Conservation (phyloP, 2,888 invertebrate genomes). For the Hirtodrosophila confusa region DNA sequence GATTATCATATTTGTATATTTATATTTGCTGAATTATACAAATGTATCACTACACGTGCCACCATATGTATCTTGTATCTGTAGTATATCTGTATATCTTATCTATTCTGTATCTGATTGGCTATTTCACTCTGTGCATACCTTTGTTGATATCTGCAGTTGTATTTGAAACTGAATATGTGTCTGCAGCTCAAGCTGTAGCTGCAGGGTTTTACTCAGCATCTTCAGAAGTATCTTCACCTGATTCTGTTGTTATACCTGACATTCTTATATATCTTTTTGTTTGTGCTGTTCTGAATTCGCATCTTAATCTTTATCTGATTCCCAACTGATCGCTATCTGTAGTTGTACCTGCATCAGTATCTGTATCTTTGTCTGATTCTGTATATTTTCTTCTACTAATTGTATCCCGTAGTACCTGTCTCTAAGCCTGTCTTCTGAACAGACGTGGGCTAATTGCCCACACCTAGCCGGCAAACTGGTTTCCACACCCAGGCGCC, state of each 20-base stretch:
- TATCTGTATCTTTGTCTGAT: neutral
- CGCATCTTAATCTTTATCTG: no score
- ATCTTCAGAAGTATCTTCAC: neutral
- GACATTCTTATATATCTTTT: no score
- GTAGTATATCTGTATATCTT: no score
- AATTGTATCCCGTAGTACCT: slow-evolving; percentile 15
- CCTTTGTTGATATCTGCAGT: no score
- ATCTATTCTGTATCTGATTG: no score
- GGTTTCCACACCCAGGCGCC: slow-evolving; percentile 65
- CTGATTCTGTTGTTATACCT: neutral
- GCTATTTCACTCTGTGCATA: no score
- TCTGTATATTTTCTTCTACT: slow-evolving; percentile 6
- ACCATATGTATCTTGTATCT: no score
- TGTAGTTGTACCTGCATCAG: neutral
- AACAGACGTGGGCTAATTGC: slow-evolving; percentile 33
- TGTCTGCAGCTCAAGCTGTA: no score
- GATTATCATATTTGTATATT: neutral
- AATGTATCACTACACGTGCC: no score
- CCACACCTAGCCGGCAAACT: slow-evolving; percentile 47
- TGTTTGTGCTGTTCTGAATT: no score
- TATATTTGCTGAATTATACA: neutral
- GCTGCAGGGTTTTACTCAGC: neutral
- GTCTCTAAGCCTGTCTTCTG: slow-evolving; percentile 16
- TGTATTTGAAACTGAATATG: no score
- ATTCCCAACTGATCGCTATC: no score